A percentile compares a stretch with the other conserved stretches of the same genome.
These are phyloP conservation scores for Donacobius atricapilla DNA, from an alignment of 2,113 vertebrate genomes.

Conservation along the genomic window DNA sequence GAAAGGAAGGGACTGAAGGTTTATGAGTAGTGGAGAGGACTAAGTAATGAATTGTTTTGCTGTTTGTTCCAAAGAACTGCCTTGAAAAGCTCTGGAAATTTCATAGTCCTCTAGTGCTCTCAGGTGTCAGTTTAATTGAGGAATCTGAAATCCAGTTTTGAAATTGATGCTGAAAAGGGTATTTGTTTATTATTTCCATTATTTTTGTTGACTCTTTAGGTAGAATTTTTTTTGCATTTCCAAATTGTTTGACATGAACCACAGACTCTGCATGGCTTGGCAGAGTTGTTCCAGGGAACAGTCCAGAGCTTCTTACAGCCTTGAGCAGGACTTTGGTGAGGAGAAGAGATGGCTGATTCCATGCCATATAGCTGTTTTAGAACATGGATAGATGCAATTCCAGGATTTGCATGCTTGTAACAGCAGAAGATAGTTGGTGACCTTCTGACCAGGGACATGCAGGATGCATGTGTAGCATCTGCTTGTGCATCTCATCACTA, in stretches of 20 bases:
- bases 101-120: neutral
- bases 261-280: neutral
- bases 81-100: neutral
- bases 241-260: constrained; percentile 6
- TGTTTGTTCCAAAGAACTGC: neutral
- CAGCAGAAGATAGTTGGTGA: neutral
- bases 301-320: neutral
- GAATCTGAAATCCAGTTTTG: constrained; percentile 20
- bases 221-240: neutral
- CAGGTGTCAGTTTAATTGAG: neutral
- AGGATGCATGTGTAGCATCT: neutral
- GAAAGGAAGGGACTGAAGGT: neutral
- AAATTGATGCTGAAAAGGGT: neutral
- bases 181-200: constrained; percentile 25
- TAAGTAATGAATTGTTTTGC: neutral
- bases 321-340: neutral
- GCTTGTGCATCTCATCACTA: neutral
- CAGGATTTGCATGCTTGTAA: neutral
- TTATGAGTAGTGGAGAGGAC: neutral
- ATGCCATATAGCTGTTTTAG: neutral
- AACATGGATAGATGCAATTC: neutral
- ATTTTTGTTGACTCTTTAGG: neutral
- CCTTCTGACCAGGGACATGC: neutral
- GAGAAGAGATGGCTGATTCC: neutral
- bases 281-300: neutral